Conservation (phyloP, 2,888 invertebrate genomes). For the Drosophila crucigera region DNA sequence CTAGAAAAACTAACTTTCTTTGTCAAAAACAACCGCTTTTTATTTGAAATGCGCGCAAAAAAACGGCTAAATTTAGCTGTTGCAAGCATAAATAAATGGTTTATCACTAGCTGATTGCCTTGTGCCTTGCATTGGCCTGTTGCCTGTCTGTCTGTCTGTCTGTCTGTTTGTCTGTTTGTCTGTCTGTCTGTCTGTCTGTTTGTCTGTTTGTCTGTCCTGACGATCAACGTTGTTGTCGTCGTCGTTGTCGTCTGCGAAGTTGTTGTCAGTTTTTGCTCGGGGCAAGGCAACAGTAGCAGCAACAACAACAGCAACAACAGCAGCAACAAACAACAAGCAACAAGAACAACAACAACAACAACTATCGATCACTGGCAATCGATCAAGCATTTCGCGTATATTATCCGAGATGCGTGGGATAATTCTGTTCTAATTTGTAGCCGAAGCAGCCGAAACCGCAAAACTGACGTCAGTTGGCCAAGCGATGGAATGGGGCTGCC, state of each 20-base stretch:
- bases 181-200: conserved; percentile 1
- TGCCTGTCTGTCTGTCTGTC: conserved; percentile 7
- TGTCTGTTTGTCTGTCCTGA: conserved; percentile 28
- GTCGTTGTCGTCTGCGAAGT: conserved; percentile 50
- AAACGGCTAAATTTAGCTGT: conserved; percentile 7
- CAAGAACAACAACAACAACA: conserved; percentile 49
- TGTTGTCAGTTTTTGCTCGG: conserved; percentile 66
- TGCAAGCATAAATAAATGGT: neutral
- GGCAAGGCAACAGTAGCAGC: conserved; percentile 34
- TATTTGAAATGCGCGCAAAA: neutral
- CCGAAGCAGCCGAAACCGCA: conserved; percentile 42
- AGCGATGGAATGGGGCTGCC: neutral
- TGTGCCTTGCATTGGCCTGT: conserved; percentile 7
- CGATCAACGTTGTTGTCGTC: conserved; percentile 46
- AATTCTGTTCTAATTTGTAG: conserved; percentile 84
- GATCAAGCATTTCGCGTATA: conserved; percentile 82
- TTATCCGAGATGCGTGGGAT: conserved; percentile 84
- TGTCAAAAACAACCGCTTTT: neutral
- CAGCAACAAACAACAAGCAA: conserved; percentile 29
- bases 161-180: neutral
- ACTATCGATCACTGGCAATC: conserved; percentile 79
- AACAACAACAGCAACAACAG: conserved; percentile 23
- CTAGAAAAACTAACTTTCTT: neutral
- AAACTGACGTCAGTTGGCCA: conserved; percentile 44
- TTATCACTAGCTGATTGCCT: conserved; percentile 7